Evolutionary conservation across 2,888 invertebrate species (phyloP).

Genomic region (Cephus pygmeus): DNA sequence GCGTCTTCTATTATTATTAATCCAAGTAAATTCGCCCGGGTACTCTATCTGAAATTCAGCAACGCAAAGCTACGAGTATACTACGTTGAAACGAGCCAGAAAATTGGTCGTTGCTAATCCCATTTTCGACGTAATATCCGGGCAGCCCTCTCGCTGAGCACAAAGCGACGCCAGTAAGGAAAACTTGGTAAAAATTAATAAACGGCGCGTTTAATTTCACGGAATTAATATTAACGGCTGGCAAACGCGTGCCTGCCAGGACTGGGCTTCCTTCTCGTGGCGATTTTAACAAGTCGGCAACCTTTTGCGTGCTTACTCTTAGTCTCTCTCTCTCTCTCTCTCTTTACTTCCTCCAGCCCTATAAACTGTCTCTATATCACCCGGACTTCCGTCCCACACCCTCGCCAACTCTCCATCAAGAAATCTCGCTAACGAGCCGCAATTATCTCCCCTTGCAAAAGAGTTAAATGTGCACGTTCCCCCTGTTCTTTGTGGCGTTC

Average conservation of each 20-base stretch:
- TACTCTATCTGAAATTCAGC: neutral
- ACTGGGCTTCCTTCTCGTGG: neutral
- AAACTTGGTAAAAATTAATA: constrained; percentile 20
- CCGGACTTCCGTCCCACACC: neutral
- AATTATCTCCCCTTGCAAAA: neutral
- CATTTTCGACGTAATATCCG: constrained; percentile 4
- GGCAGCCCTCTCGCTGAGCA: neutral
- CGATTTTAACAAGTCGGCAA: neutral
- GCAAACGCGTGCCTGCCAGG: constrained; percentile 7
- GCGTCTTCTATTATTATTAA: neutral
- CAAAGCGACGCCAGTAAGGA: constrained; percentile 10
- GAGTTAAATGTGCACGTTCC: constrained; percentile 7
- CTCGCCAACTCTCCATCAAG: neutral
- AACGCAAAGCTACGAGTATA: neutral
- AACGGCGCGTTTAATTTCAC: constrained; percentile 14
- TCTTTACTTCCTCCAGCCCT: neutral
- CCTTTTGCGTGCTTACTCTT: neutral
- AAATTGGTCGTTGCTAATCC: constrained; percentile 2
- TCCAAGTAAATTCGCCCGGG: neutral
- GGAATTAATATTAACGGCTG: constrained; percentile 19
- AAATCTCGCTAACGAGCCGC: neutral
- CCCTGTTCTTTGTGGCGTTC: neutral
- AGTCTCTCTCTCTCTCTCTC: neutral
- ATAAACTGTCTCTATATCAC: neutral
- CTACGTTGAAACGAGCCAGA: neutral